Percentiles rank a stretch among this genome's conserved stretches.
Conservation (phyloP, 2,797 vertebrate genomes). For the Bucorvus abyssinicus region DNA sequence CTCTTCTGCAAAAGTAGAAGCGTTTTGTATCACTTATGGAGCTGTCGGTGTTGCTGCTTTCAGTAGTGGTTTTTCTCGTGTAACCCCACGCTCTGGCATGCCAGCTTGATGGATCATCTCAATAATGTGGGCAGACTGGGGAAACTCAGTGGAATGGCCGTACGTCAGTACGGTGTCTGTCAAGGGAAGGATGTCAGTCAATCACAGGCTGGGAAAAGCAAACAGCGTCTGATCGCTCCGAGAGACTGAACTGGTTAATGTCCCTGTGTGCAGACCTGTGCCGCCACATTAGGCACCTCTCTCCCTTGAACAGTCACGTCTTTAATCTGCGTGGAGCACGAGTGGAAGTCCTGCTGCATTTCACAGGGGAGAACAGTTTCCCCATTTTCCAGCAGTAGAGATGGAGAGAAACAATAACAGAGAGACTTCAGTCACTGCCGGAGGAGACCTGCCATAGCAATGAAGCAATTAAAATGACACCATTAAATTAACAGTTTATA, state of each 20-base stretch:
- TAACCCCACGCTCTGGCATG: not conserved
- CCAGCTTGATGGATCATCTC: constrained; percentile 3
- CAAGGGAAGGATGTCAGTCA: constrained; percentile 2
- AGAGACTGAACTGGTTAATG: not conserved
- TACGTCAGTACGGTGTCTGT: not conserved
- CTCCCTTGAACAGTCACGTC: not conserved
- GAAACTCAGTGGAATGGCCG: not conserved
- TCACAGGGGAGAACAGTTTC: not conserved
- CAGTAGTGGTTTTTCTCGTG: not conserved
- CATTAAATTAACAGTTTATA: not conserved
- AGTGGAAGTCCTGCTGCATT: not conserved
- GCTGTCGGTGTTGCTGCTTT: not conserved
- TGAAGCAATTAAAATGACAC: not conserved
- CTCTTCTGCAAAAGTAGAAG: not conserved
- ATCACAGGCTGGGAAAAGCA: not conserved
- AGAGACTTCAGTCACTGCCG: not conserved
- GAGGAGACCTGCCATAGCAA: not conserved
- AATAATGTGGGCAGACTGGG: not conserved
- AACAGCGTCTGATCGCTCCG: not conserved
- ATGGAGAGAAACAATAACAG: not conserved
- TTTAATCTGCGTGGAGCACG: not conserved
- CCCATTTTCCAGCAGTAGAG: not conserved
- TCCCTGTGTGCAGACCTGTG: not conserved
- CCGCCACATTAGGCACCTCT: not conserved
- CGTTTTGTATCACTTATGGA: not conserved